Evolutionary conservation across 35 echinoderm and acorn worm species (phyloP).

Genomic region (Nesometra sesokonis): DNA sequence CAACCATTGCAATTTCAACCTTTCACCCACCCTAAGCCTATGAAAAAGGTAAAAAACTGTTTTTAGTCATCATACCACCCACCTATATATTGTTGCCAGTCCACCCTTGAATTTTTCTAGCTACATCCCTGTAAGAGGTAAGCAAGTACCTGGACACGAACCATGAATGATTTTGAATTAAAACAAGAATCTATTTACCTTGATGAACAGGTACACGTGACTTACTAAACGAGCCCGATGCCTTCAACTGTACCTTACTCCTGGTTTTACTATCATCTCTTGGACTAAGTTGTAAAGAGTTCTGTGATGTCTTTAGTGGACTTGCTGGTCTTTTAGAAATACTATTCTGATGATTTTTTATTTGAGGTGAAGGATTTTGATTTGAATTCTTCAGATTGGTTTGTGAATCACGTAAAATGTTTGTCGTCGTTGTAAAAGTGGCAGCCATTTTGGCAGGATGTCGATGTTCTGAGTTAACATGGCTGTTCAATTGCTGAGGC

Average conservation of each 20-base stretch:
- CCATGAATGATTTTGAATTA: no score
- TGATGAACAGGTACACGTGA: not conserved
- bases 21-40: no score
- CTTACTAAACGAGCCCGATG: not conserved
- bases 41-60: no score
- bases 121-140: no score
- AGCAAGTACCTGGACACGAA: no score
- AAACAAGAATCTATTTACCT: no score
- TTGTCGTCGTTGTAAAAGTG: constrained; percentile 8
- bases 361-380: not conserved
- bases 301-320: not conserved
- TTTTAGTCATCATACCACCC: no score
- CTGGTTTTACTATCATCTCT: not conserved
- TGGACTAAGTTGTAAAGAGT: not conserved
- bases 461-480: not conserved
- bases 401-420: not conserved
- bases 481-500: constrained; percentile 9
- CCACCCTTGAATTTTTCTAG: no score
- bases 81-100: no score
- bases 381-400: not conserved
- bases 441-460: not conserved
- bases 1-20: no score
- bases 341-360: not conserved
- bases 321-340: not conserved
- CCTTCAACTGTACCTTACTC: not conserved